Conservation (phyloP, 2,888 invertebrate genomes). For the Fragum whitleyi region DNA sequence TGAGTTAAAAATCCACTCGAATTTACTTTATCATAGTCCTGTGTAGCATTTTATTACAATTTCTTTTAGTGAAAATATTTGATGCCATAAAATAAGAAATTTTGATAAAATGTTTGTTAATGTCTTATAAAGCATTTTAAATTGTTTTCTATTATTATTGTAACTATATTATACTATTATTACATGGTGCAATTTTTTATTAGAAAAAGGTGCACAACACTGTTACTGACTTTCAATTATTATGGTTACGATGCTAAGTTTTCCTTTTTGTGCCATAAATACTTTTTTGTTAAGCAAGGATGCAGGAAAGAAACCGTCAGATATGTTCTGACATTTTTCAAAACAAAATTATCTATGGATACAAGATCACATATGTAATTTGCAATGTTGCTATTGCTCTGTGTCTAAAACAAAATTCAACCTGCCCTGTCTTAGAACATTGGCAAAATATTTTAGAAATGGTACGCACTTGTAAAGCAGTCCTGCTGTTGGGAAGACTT, state of each 20-base stretch:
- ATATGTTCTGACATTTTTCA: no score
- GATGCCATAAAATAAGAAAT: slow-evolving; percentile 23
- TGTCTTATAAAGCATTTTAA: slow-evolving; percentile 47
- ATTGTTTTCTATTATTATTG: slow-evolving; percentile 64
- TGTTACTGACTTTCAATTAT: slow-evolving; percentile 32
- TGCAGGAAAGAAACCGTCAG: no score
- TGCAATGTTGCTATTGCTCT: no score
- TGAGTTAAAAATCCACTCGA: neutral
- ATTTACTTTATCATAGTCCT: slow-evolving; percentile 40
- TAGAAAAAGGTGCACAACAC: slow-evolving; percentile 64
- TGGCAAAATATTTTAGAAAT: no score
- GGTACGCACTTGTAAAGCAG: no score
- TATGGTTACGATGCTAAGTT: slow-evolving; percentile 33
- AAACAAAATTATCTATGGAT: no score
- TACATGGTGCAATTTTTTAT: slow-evolving; percentile 72
- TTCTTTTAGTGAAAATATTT: slow-evolving; percentile 27
- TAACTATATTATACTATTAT: slow-evolving; percentile 70
- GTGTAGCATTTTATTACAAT: slow-evolving; percentile 29
- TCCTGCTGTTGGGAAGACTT: no score
- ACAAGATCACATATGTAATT: no score
- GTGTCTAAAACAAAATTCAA: no score
- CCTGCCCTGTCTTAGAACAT: no score
- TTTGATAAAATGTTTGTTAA: slow-evolving; percentile 27
- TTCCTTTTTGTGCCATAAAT: slow-evolving; percentile 32
- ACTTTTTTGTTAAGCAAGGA: slow-evolving; percentile 1